Percentiles rank a stretch among this genome's conserved stretches.
Evolutionary conservation across 2,888 invertebrate species (phyloP).

Genomic region (Campoplex capitator): DNA sequence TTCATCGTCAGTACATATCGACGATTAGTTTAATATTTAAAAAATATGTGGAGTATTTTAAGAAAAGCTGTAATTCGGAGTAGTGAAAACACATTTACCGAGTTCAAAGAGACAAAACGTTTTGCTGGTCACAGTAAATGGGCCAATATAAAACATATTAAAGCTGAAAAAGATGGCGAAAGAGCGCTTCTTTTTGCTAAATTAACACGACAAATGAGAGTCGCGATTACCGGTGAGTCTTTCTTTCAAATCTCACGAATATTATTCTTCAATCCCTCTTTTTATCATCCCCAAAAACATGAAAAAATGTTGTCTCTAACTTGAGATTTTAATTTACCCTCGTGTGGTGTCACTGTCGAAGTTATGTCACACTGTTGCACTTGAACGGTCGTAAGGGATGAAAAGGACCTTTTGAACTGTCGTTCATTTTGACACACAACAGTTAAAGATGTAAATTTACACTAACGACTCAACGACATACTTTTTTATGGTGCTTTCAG

Average conservation of each 20-base stretch:
- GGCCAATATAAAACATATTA: slow-evolving; percentile 90
- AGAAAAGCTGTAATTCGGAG: slow-evolving; percentile 12
- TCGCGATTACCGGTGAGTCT: slow-evolving; percentile 87
- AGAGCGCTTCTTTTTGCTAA: slow-evolving; percentile 85
- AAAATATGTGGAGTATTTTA: slow-evolving; percentile 57
- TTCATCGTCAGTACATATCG: not conserved
- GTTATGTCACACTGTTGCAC: slow-evolving; percentile 39
- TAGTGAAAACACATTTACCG: slow-evolving; percentile 34
- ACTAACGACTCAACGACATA: too few species aligned
- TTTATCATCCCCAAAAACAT: not conserved
- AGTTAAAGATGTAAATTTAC: not conserved
- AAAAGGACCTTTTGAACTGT: not conserved
- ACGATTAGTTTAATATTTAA: not conserved
- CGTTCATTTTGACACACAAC: not conserved
- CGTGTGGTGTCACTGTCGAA: slow-evolving; percentile 37
- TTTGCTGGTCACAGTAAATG: slow-evolving; percentile 92
- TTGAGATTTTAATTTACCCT: slow-evolving; percentile 1
- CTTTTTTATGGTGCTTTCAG: too few species aligned
- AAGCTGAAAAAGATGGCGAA: slow-evolving; percentile 88
- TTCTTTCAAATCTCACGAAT: not conserved
- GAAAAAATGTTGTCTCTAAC: not conserved
- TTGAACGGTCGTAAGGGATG: not conserved
- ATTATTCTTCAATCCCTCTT: not conserved
- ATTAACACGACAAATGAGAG: slow-evolving; percentile 86
- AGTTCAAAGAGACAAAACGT: slow-evolving; percentile 70